A percentile compares a stretch with the other conserved stretches of the same genome.
Evolutionary conservation across 2,888 invertebrate genomes (phyloP).

Genomic region (Drosophila tanythrix): DNA sequence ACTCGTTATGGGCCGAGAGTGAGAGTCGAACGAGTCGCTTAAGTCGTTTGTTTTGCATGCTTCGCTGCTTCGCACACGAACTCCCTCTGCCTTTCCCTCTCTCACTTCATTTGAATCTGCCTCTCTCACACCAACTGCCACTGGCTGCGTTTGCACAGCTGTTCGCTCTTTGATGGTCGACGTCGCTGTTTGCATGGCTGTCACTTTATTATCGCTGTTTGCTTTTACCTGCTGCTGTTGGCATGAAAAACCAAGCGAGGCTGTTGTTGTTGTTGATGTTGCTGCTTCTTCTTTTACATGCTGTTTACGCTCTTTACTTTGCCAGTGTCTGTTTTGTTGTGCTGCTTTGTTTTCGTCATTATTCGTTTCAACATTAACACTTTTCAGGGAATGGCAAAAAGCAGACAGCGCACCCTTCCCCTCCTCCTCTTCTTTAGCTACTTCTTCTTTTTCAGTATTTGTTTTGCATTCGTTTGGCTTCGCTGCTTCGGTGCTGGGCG

Average conservation of each 20-base stretch:
- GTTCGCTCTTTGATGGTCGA: constrained; percentile 52
- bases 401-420: constrained; percentile 6
- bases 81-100: constrained; percentile 3
- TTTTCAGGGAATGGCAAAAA: constrained; percentile 65
- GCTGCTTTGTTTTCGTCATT: constrained; percentile 67
- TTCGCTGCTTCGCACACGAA: constrained; percentile 56
- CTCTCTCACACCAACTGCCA: constrained; percentile 3
- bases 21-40: constrained; percentile 63
- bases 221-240: constrained; percentile 68
- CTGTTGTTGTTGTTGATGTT: constrained; percentile 32
- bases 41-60: constrained; percentile 75
- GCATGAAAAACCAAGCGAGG: constrained; percentile 58
- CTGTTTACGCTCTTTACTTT: constrained; percentile 59
- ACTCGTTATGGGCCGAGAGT: constrained; percentile 58
- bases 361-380: constrained; percentile 64
- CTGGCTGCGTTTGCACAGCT: constrained; percentile 69
- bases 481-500: constrained; percentile 38
- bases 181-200: constrained; percentile 42
- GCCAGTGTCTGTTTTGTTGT: constrained; percentile 40
- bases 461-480: constrained; percentile 49
- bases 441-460: background rate
- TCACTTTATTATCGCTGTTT: constrained; percentile 67
- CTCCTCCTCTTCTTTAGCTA: background rate
- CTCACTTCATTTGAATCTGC: background rate
- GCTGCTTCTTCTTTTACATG: constrained; percentile 25